Evolutionary conservation across 1,140 invertebrate genomes (phyloP), one percentile per base, ranked within the genome.

Genomic region (Neodiprion pinetum): DNA sequence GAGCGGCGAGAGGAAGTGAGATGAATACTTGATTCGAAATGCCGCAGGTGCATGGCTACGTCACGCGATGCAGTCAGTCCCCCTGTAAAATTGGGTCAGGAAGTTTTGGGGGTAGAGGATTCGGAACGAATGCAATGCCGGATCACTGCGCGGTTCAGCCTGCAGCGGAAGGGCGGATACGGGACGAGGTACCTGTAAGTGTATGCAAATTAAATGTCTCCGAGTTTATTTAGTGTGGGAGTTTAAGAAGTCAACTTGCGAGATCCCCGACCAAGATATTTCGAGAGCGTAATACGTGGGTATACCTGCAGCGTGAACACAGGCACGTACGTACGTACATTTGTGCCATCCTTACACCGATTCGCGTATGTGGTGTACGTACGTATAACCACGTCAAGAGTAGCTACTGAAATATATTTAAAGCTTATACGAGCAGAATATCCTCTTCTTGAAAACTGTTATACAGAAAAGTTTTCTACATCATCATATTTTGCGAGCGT

Each of bases 161-260:
- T 49, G 61, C 17, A 67, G 28, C 23, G 17, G 65, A 74, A 47
- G 47, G 71, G 8, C 5, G 72, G 50, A 21, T 21, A 21, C 17
- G 17, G 9, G 23, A 50, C 14, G 50, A 11, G 47, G 72, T 10
- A 47, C 3, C 12, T 21, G 76, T 75, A 80, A 81, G 80, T 81
- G 76, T 82, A 82, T 82, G 80, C 77, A 82, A 82, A 82, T 82
- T 81, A 81, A 82, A 82, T 75, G 80, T 81, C 76, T 77, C 71
- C 77, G 80, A 81, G 80, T 82, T 82, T 81, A 82, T 82, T 81
- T 81, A 82, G 77, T 74, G 74, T 77, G 74, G 75, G 78, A 82
- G 75, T 81, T 82, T 82, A 77, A 82, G 53, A 61, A 61, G 53
- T 11, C 53, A 61, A 61, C 11, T 61, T 61, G 4, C 7, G 53